phyloP scores from a whole-genome alignment of 2,113 vertebrate species.

The Pyrgilauda ruficollis region DNA sequence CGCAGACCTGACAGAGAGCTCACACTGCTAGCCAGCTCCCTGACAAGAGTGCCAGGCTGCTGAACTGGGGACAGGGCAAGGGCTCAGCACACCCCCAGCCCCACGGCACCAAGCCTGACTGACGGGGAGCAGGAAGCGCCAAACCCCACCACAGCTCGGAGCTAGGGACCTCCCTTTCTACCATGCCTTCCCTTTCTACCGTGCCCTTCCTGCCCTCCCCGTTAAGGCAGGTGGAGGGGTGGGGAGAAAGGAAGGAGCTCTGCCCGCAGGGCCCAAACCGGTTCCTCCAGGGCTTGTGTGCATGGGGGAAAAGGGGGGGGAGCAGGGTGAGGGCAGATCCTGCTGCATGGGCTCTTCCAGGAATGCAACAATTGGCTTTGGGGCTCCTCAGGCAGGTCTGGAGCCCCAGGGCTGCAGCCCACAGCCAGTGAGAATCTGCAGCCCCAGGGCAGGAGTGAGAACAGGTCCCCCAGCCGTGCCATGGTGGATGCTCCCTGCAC shows the following conservation, averaged over 20 bases:
- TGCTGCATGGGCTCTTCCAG: neutral
- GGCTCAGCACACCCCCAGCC: neutral
- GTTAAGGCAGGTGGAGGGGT: fast-evolving
- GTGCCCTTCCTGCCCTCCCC: neutral
- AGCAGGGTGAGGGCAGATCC: neutral
- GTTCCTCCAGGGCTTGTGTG: slow-evolving; percentile 5
- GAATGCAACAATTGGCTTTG: fast-evolving
- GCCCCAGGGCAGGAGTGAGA: neutral
- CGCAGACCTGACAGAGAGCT: neutral
- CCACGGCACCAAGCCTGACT: fast-evolving
- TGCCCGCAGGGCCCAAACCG: neutral
- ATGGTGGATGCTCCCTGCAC: slow-evolving; percentile 17
- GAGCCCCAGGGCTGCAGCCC: neutral
- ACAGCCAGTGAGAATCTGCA: neutral
- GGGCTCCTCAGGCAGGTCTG: neutral
- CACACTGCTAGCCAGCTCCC: fast-evolving
- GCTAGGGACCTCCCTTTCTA: neutral
- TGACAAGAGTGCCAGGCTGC: neutral
- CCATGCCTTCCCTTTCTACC: neutral
- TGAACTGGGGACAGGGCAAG: too few species aligned
- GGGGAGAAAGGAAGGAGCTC: neutral
- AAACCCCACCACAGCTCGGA: neutral
- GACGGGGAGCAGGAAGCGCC: neutral
- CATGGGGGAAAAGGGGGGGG: fast-evolving
- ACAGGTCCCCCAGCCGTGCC: fast-evolving